A percentile compares a stretch with the other conserved stretches of the same genome.
Conservation (phyloP, 2,888 invertebrate species). For the Mystacides longicornis region DNA sequence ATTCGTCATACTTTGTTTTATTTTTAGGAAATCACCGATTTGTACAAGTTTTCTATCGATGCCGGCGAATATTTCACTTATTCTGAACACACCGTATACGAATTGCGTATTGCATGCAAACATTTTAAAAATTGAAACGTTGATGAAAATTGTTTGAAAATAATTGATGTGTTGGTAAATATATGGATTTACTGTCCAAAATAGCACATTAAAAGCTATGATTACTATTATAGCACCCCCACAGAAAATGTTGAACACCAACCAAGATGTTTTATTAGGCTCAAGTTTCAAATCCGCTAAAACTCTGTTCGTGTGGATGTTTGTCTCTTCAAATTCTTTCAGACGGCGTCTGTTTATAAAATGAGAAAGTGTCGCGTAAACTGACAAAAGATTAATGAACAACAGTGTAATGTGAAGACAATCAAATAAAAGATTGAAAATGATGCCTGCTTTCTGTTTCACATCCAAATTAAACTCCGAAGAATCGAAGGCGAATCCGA, state of each 20-base stretch:
- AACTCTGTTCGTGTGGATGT: background rate
- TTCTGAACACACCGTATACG: background rate
- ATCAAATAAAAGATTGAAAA: background rate
- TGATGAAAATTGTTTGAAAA: background rate
- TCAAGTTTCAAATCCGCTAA: background rate
- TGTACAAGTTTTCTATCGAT: background rate
- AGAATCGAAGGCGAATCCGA: too few relatives aligned
- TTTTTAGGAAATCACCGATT: background rate
- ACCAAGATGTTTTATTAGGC: background rate
- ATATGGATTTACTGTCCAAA: background rate
- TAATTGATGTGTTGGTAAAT: background rate
- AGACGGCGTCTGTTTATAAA: background rate
- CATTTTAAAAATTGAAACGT: background rate
- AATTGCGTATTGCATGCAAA: background rate
- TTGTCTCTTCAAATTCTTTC: conserved; percentile 1
- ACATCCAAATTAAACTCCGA: too few relatives aligned
- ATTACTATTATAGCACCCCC: background rate
- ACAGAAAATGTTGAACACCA: background rate
- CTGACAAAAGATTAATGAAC: background rate
- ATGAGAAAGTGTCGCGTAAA: background rate
- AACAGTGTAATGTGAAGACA: background rate
- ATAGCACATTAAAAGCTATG: background rate
- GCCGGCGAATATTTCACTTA: background rate
- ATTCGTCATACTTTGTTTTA: background rate
- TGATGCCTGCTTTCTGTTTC: too few relatives aligned